phyloP scores from a whole-genome alignment of 2,888 invertebrate genomes.

The Belgica antarctica region DNA sequence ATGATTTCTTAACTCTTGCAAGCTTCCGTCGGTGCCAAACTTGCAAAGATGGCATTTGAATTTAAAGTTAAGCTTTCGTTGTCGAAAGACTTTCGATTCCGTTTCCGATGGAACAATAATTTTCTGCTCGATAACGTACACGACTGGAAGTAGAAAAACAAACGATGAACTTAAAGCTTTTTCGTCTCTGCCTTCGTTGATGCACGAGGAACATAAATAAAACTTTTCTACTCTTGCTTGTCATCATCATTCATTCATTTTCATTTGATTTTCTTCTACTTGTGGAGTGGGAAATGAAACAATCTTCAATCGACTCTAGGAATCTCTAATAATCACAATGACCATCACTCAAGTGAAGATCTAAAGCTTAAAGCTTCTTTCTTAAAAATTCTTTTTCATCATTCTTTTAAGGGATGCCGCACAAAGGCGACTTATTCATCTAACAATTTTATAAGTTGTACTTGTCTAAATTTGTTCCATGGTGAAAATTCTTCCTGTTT shows the following conservation, averaged over 20 bases:
- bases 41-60: slow-evolving; percentile 25
- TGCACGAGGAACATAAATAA: neutral
- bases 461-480: too few relatives aligned
- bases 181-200: neutral
- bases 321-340: slow-evolving; percentile 19
- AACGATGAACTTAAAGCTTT: neutral
- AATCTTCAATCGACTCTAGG: neutral
- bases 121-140: neutral
- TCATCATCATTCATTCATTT: slow-evolving; percentile 36
- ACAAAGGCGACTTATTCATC: neutral
- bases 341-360: neutral
- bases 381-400: neutral
- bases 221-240: neutral
- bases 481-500: slow-evolving; percentile 24
- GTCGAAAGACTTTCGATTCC: neutral
- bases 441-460: slow-evolving; percentile 13
- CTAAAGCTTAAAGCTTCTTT: slow-evolving; percentile 7
- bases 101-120: neutral
- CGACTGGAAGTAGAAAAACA: neutral
- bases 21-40: slow-evolving; percentile 16
- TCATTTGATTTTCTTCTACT: neutral
- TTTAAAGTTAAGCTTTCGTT: neutral
- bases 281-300: neutral
- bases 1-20: slow-evolving; percentile 25
- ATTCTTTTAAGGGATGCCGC: too few relatives aligned